Percentiles rank a stretch among this genome's conserved stretches.
Conservation (phyloP, 23 tunicate genomes). For the Ascidia mentula region DNA sequence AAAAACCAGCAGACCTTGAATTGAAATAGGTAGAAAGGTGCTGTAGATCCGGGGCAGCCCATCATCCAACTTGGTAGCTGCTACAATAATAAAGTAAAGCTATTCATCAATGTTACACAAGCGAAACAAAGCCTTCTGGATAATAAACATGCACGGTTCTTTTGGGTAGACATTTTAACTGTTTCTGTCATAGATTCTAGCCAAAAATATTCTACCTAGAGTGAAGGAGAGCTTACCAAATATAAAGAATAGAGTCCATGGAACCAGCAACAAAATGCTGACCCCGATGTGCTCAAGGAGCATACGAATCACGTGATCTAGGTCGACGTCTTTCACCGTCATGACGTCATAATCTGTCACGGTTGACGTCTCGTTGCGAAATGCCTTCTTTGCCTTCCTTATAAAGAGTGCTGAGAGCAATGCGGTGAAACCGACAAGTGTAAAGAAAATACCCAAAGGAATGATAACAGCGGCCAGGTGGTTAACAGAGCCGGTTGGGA, state of each 20-base stretch:
- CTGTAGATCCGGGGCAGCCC: not conserved
- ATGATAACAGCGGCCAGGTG: not conserved
- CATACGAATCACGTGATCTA: not conserved
- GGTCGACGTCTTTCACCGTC: not conserved
- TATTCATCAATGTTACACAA: too few relatives aligned
- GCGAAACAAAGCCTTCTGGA: too few relatives aligned
- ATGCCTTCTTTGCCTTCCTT: not conserved
- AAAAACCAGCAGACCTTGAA: not conserved
- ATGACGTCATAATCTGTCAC: conserved; percentile 6
- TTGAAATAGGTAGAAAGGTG: not conserved
- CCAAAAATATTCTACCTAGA: too few relatives aligned
- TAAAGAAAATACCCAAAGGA: not conserved
- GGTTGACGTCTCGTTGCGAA: too few relatives aligned
- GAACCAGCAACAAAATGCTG: not conserved
- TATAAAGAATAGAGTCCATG: not conserved
- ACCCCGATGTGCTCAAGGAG: not conserved
- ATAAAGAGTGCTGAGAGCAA: not conserved
- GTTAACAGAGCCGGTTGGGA: not conserved
- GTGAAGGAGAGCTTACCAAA: too few relatives aligned
- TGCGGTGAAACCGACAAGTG: not conserved
- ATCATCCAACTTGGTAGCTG: not conserved
- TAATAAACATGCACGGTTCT: too few relatives aligned
- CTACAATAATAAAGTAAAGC: too few relatives aligned
- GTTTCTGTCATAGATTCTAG: too few relatives aligned
- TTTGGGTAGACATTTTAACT: too few relatives aligned